phyloP scores from a whole-genome alignment of 2,113 vertebrate species.

The Rhagologus leucostigma region DNA sequence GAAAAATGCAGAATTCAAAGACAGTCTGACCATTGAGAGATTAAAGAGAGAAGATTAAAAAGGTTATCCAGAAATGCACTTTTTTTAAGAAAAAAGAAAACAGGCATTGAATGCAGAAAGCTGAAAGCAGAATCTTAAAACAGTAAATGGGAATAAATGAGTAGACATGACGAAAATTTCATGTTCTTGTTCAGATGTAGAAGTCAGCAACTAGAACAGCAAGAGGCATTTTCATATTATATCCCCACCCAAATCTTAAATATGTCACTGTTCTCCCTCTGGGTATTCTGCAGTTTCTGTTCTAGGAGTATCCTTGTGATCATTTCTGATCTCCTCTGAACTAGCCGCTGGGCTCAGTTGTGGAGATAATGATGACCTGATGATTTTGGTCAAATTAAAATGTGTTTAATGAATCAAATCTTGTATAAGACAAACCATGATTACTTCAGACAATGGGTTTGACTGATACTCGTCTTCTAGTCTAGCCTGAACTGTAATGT shows the following conservation, averaged over 20 bases:
- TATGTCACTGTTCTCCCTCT: neutral
- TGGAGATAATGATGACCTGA: neutral
- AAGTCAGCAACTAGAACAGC: neutral
- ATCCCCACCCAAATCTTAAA: neutral
- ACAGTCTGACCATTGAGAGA: neutral
- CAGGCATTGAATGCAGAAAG: neutral
- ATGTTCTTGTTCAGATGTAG: neutral
- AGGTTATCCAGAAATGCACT: neutral
- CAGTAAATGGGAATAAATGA: neutral
- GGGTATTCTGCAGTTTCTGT: neutral
- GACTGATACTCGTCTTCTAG: neutral
- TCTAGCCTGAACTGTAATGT: neutral
- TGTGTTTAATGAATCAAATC: neutral
- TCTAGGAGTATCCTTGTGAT: neutral
- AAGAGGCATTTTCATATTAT: neutral
- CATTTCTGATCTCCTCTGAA: neutral
- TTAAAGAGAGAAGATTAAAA: neutral
- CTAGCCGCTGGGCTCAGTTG: neutral
- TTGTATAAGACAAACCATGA: neutral
- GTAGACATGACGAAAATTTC: neutral
- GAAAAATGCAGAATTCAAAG: neutral
- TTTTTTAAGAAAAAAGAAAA: neutral
- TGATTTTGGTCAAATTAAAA: neutral
- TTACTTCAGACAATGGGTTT: neutral
- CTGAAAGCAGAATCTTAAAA: neutral